phyloP scores from a whole-genome alignment of 2,113 vertebrate genomes.

The Ahaetulla prasina region DNA sequence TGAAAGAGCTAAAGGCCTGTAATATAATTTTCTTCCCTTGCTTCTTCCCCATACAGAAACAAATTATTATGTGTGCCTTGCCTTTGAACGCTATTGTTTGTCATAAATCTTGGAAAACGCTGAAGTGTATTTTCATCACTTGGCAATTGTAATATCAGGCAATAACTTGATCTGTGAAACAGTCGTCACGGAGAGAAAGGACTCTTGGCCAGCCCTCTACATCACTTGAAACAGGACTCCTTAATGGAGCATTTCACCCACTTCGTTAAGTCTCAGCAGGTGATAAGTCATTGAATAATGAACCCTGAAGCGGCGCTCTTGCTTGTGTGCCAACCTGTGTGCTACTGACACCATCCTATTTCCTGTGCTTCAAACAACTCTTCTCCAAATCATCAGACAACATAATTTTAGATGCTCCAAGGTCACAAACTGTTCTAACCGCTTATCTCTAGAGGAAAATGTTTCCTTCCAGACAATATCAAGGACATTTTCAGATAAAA shows the following conservation, averaged over 20 bases:
- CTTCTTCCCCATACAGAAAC: background rate
- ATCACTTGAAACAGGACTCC: background rate
- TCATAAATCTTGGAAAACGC: constrained; percentile 49
- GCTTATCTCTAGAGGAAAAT: constrained; percentile 64
- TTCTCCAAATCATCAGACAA: constrained; percentile 8
- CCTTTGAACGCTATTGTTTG: constrained; percentile 61
- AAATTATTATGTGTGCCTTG: constrained; percentile 10
- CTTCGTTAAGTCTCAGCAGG: background rate
- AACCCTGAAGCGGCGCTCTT: background rate
- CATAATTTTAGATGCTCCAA: constrained; percentile 56
- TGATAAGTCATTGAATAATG: background rate
- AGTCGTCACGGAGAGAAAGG: background rate
- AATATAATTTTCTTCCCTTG: background rate
- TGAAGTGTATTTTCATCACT: background rate
- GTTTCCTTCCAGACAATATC: constrained; percentile 49
- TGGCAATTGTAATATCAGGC: background rate
- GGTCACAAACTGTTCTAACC: constrained; percentile 61
- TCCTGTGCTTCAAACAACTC: background rate
- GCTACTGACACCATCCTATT: background rate
- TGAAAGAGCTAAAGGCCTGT: background rate
- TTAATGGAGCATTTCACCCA: background rate
- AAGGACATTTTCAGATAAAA: constrained; percentile 59
- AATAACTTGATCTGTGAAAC: background rate
- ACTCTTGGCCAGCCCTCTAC: background rate
- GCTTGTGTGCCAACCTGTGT: background rate